Conservation (phyloP, 2,797 vertebrate genomes). For the Mus minutoides region DNA sequence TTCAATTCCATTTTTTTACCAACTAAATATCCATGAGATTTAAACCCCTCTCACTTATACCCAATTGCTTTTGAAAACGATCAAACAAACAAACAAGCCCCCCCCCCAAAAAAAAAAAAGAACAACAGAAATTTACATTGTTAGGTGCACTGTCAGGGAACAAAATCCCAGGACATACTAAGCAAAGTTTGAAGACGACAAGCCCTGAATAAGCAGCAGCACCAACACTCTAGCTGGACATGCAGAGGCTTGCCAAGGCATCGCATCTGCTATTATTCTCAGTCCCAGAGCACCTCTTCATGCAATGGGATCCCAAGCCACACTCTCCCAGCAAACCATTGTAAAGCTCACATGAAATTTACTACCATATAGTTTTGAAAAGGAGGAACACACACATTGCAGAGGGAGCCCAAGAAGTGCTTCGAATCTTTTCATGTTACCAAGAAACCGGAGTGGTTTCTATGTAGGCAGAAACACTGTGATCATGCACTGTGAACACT, state of each 20-base stretch:
- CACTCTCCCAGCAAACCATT: neutral
- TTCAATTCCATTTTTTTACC: neutral
- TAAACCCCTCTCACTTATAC: neutral
- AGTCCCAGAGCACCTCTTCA: neutral
- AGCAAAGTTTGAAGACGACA: neutral
- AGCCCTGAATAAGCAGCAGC: neutral
- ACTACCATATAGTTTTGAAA: conserved; percentile 18
- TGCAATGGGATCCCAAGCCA: neutral
- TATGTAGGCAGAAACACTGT: neutral
- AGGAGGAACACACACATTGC: neutral
- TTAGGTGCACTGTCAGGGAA: neutral
- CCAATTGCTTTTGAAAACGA: neutral
- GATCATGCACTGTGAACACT: too few species aligned
- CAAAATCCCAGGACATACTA: neutral
- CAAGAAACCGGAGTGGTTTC: neutral
- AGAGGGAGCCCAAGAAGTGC: neutral
- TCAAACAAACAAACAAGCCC: too few species aligned
- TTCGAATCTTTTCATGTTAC: neutral
- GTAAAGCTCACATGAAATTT: neutral
- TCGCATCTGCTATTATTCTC: neutral
- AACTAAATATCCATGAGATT: neutral
- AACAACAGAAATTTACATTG: neutral
- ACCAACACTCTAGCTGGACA: neutral
- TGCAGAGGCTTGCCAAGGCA: neutral
- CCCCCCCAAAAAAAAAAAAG: too few species aligned